phyloP scores from a whole-genome alignment of 1,140 invertebrate genomes.

The Sinella curviseta region DNA sequence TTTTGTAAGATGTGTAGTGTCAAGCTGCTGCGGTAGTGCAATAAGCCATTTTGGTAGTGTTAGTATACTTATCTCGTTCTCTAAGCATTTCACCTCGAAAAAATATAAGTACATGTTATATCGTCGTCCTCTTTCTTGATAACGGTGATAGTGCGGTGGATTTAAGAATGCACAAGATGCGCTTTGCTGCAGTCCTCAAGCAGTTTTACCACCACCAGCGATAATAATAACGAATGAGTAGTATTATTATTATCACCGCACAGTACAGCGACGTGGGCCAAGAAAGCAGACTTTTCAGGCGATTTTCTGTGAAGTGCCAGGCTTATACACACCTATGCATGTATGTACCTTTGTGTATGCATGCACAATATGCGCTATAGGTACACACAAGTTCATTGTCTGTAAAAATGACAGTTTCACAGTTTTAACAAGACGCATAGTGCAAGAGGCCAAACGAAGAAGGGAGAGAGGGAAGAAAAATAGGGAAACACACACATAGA shows the following conservation, averaged over 20 bases:
- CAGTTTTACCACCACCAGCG: not conserved
- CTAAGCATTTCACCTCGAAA: not conserved
- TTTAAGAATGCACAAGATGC: not conserved
- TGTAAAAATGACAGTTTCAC: constrained; percentile 8
- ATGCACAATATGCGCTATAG: not conserved
- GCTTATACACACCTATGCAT: not conserved
- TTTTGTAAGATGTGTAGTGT: not conserved
- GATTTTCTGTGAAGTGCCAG: not conserved
- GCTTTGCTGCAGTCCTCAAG: constrained; percentile 3
- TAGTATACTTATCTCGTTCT: not conserved
- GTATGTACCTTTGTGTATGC: too few species aligned
- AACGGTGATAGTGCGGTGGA: not conserved
- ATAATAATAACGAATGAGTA: constrained; percentile 20
- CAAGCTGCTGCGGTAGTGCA: not conserved
- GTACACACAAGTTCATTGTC: not conserved
- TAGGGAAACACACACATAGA: not conserved
- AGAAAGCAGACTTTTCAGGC: not conserved
- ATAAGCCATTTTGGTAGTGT: not conserved
- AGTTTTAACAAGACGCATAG: constrained; percentile 10
- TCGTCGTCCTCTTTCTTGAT: not conserved
- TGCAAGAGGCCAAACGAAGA: not conserved
- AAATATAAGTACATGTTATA: not conserved
- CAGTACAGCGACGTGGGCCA: not conserved
- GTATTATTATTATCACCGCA: not conserved
- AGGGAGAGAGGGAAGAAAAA: not conserved